Evolutionary conservation across 2,888 invertebrate species (phyloP), one percentile per base, ranked within the genome.

Genomic region (Neoaliturus tenellus): DNA sequence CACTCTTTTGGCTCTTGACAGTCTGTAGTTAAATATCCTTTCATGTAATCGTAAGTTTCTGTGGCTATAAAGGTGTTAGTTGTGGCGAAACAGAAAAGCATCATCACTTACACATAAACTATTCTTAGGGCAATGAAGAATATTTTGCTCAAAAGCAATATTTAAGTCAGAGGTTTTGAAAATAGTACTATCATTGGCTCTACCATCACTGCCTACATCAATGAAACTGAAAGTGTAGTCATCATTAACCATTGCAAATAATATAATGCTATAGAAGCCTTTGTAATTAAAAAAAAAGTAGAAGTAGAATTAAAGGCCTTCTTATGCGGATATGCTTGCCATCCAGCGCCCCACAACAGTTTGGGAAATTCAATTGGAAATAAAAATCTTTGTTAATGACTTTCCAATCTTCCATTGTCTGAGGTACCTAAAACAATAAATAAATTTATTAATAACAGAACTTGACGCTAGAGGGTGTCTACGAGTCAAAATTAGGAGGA

Each of bases 291-390:
- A 75, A 75, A 87, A 31, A 78, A 23, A 69, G 87, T 87, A 55
- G 87, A 87, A 84, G 84, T 85, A n/a, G n/a, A 55, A 86, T 73
- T 10, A 85, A 78, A 78, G 88, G 87, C 25, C 87, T 85, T 41
- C 82, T 67, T 78, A 88, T 87, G 51, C 20, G 48, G 12, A 88
- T 85, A 81, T 88, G 89, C 75, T 89, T 88, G 17, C 88, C 88
- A 80, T 89, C 87, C 33, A 87, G 67, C 10, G 87, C 87, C 17
- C 86, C 88, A 48, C 86, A 85, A 33, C 62, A 62, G 5, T 31
- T 55, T 0, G 62, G 80, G 33, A 33, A 80, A 25, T 62, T 80
- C 31, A 35, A 62, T 8, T 23, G 1, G 14, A 62, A 17, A 31
- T 51, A 51, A 39, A 80, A 80, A 5, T 3, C 35, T 8, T 62